Conservation (phyloP, 1,140 invertebrate genomes). For the Piezodorus guildinii region DNA sequence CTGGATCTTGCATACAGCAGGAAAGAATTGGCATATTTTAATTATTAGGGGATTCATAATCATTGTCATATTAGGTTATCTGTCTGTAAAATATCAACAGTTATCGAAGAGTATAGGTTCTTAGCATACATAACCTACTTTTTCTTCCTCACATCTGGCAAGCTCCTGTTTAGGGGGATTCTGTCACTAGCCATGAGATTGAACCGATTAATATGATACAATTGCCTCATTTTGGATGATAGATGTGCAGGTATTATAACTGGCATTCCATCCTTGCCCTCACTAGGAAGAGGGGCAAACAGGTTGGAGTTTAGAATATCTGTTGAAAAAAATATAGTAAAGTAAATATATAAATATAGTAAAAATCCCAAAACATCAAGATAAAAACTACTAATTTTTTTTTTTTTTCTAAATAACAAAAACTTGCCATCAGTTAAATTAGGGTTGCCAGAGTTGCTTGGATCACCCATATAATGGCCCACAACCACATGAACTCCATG, state of each 20-base stretch:
- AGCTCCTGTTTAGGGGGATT: constrained; percentile 76
- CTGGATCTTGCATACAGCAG: no score
- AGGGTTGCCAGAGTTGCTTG: constrained; percentile 41
- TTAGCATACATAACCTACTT: constrained; percentile 41
- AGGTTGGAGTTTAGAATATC: constrained; percentile 73
- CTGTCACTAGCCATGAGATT: constrained; percentile 84
- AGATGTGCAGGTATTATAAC: constrained; percentile 67
- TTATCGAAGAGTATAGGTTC: no score
- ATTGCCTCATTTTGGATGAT: constrained; percentile 58
- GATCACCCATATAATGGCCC: constrained; percentile 68
- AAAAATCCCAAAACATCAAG: not conserved
- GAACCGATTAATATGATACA: constrained; percentile 79
- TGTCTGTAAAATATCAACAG: no score
- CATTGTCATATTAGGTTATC: no score
- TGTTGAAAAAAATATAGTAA: constrained; percentile 35
- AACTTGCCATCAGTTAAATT: constrained; percentile 56
- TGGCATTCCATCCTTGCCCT: constrained; percentile 67
- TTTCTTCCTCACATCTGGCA: constrained; percentile 78
- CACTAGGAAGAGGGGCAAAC: constrained; percentile 58
- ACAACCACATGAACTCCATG: constrained; percentile 66
- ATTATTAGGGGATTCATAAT: no score
- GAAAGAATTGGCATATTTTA: no score
- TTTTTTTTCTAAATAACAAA: not conserved
- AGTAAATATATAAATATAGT: not conserved
- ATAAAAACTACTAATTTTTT: not conserved